phyloP scores from a whole-genome alignment of 2,113 vertebrate species.

The Festucalex cinctus region DNA sequence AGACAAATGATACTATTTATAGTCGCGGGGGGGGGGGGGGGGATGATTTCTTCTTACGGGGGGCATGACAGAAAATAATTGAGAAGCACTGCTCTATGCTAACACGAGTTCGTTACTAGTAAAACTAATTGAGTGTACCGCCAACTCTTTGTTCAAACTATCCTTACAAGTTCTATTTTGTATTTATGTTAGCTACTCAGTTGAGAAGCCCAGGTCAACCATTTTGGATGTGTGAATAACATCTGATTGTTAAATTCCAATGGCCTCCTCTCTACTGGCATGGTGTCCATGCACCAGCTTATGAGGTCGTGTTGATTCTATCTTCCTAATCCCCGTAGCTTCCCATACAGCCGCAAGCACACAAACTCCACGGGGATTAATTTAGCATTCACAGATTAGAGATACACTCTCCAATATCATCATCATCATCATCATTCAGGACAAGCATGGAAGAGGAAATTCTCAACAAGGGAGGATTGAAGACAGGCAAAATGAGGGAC shows the following conservation, averaged over 20 bases:
- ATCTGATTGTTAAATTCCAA: slow-evolving; percentile 38
- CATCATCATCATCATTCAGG: slow-evolving; percentile 42
- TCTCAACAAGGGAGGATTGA: slow-evolving; percentile 34
- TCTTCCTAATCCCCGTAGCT: slow-evolving; percentile 63
- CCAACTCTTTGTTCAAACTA: no score
- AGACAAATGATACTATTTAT: no score
- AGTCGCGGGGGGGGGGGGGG: no score
- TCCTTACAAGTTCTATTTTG: no score
- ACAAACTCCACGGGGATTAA: slow-evolving; percentile 62
- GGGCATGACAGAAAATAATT: no score
- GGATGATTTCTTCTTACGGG: no score
- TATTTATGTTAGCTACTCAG: neutral
- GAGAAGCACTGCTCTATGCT: no score
- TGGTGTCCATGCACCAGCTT: slow-evolving; percentile 60
- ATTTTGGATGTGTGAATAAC: neutral
- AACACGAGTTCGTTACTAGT: no score
- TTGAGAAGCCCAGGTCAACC: neutral
- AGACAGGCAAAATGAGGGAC: slow-evolving; percentile 36
- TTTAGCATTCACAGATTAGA: slow-evolving; percentile 67
- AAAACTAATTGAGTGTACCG: no score
- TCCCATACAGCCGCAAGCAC: slow-evolving; percentile 46
- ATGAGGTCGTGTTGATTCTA: slow-evolving; percentile 60
- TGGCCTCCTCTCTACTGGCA: slow-evolving; percentile 35
- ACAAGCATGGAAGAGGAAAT: slow-evolving; percentile 39
- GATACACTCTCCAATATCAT: slow-evolving; percentile 53